Base-by-base conservation (phyloP, 2,888 invertebrate species). In the Apotomis turbidana region DNA sequence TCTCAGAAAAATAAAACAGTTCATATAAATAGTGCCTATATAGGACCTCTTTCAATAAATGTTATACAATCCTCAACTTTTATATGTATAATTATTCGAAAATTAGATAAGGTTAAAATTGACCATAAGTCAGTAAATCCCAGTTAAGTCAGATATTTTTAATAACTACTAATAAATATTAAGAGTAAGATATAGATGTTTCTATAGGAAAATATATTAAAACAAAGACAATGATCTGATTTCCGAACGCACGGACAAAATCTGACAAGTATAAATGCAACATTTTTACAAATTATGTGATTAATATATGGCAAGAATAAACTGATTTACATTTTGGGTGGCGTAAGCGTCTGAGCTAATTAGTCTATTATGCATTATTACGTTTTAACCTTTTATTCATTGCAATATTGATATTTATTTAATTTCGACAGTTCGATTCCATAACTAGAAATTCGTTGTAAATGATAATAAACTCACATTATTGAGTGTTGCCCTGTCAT, bases 141-240 rank as follows among this genome's bases (percentile, higher is more conserved):
- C 83, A 80, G 78, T 79, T 79, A 75, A 80, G 80, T 76, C 78
- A 76, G 71, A 73, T 68, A 66, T 75, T 64, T 67, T 68, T 70
- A 55, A 70, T 66, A 73, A 72, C 59, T 69, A 70, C 71, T 51
- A 68, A 71, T 74, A 71, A 59, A 75, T 77, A 74, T 75, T 76
- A 54, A 76, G 71, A 76, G 75, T 78, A 77, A 77, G 75, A 71
- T 69, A 68, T 71, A 41, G 41, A 41, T 41, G 60, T 70, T 49
- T 66, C 13, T 66, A 58, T 59, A 54, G 51, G 52, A 55, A 70
- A 54, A 54, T 79, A 74, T 78, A 78, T 80, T 76, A 71, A 79
- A 77, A 78, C 73, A 80, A 81, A 78, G 77, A 83, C 78, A 83
- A 83, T 82, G 90, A 90, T 90, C 90, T 90, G 90, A 90, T 83